Conservation (phyloP, 35 echinoderm and acorn worm species). For the Nesometra sesokonis region DNA sequence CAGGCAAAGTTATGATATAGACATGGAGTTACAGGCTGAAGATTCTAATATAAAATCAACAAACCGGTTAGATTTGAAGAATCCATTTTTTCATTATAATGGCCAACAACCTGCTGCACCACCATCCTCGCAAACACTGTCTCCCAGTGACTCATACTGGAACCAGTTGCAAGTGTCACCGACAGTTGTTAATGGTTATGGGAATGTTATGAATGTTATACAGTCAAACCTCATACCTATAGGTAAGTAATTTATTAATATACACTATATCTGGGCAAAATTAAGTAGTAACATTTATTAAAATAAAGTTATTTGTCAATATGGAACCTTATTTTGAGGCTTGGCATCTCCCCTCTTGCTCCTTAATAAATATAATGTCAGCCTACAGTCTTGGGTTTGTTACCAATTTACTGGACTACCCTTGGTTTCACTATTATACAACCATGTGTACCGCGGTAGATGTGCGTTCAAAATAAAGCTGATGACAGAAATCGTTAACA, state of each 20-base stretch:
- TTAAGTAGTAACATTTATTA: too few species aligned
- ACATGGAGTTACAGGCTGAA: slow-evolving; percentile 67
- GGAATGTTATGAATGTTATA: slow-evolving; percentile 21
- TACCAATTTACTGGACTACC: too few species aligned
- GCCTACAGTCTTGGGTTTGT: too few species aligned
- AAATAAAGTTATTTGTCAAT: too few species aligned
- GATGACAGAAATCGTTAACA: too few species aligned
- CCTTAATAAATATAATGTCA: too few species aligned
- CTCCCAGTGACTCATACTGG: slow-evolving; percentile 89
- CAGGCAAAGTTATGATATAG: slow-evolving; percentile 99
- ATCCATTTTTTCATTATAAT: slow-evolving; percentile 96
- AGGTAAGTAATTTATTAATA: slow-evolving; percentile 32
- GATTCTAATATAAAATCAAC: slow-evolving; percentile 63
- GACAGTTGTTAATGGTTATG: slow-evolving; percentile 21
- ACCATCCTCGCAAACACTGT: slow-evolving; percentile 32
- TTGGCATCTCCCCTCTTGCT: too few species aligned
- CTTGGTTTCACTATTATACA: too few species aligned
- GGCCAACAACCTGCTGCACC: slow-evolving; percentile 59
- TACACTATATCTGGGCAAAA: too few species aligned
- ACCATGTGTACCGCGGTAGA: too few species aligned
- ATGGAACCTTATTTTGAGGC: too few species aligned
- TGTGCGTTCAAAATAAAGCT: too few species aligned
- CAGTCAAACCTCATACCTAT: slow-evolving; percentile 85
- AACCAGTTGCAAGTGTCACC: slow-evolving; percentile 21
- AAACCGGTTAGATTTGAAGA: slow-evolving; percentile 94